Evolutionary conservation across 2,888 invertebrate genomes (phyloP).

Genomic region (Sphaerophoria taeniata): DNA sequence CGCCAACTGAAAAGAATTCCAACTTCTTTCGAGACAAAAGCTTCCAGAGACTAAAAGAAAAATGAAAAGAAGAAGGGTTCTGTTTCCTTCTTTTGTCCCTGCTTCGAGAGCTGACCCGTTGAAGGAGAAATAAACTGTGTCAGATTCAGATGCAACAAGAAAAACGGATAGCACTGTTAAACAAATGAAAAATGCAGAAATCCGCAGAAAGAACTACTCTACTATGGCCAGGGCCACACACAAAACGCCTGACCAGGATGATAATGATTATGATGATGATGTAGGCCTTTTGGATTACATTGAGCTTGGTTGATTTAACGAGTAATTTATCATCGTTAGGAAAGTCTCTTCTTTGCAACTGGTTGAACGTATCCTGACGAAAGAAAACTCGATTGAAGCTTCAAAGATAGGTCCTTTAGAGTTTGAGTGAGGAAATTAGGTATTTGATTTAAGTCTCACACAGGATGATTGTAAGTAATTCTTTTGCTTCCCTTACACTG

Average conservation of each 20-base stretch:
- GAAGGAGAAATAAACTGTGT: slow-evolving; percentile 50
- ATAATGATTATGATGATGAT: slow-evolving; percentile 56
- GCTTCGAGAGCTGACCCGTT: slow-evolving; percentile 55
- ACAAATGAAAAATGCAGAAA: too few relatives aligned
- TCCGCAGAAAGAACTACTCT: too few relatives aligned
- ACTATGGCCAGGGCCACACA: too few relatives aligned
- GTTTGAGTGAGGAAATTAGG: too few relatives aligned
- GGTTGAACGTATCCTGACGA: slow-evolving; percentile 39
- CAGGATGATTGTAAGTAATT: too few relatives aligned
- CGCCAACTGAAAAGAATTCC: slow-evolving; percentile 23
- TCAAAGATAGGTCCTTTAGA: background rate
- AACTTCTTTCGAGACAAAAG: slow-evolving; percentile 44
- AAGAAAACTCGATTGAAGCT: slow-evolving; percentile 53
- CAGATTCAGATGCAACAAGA: too few relatives aligned
- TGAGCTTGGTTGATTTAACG: slow-evolving; percentile 63
- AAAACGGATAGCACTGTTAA: too few relatives aligned
- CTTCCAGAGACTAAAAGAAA: background rate
- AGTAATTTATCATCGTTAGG: slow-evolving; percentile 71
- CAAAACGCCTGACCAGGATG: too few relatives aligned
- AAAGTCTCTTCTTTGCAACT: slow-evolving; percentile 41
- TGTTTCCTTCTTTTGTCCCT: slow-evolving; percentile 14
- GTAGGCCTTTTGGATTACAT: slow-evolving; percentile 69
- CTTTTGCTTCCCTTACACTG: too few relatives aligned
- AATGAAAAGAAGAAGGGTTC: too few relatives aligned
- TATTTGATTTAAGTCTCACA: too few relatives aligned